Evolutionary conservation across 2,797 vertebrate genomes (phyloP).

Genomic region (Lycodopsis pacificus): DNA sequence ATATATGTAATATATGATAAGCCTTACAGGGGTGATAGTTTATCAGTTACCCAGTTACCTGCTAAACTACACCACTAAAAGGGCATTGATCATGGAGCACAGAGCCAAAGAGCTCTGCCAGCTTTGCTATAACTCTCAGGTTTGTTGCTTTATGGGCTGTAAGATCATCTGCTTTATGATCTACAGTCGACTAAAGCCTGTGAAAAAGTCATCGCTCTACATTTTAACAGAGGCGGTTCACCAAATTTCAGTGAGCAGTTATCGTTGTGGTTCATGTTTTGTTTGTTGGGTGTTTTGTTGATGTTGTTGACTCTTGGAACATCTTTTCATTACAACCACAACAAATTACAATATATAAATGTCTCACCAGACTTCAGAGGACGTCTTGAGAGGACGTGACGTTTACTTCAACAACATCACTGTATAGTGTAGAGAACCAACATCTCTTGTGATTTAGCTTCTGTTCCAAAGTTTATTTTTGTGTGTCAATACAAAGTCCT

Average conservation of each 20-base stretch:
- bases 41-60: slow-evolving; percentile 71
- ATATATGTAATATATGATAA: slow-evolving; percentile 42
- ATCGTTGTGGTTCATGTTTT: slow-evolving; percentile 9
- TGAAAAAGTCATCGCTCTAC: slow-evolving; percentile 26
- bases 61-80: slow-evolving; percentile 65
- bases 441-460: not conserved
- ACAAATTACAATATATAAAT: not conserved
- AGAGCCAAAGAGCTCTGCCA: slow-evolving; percentile 28
- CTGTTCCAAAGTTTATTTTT: slow-evolving; percentile 10
- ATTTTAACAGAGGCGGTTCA: slow-evolving; percentile 10
- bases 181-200: slow-evolving; percentile 28
- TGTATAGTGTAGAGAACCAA: slow-evolving; percentile 1
- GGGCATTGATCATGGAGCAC: slow-evolving; percentile 63
- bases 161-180: slow-evolving; percentile 61
- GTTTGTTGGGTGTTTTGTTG: not conserved
- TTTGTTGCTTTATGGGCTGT: slow-evolving; percentile 61
- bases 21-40: slow-evolving; percentile 54
- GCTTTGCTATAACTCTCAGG: slow-evolving; percentile 51
- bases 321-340: not conserved
- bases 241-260: slow-evolving; percentile 27
- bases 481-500: not conserved
- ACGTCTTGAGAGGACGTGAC: not conserved
- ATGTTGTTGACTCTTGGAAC: not conserved
- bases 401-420: slow-evolving; percentile 9
- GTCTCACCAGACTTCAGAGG: slow-evolving; percentile 1